Evolutionary conservation across 92 coral and sea anemone genomes (phyloP).

Genomic region (Epizoanthus fatuus): DNA sequence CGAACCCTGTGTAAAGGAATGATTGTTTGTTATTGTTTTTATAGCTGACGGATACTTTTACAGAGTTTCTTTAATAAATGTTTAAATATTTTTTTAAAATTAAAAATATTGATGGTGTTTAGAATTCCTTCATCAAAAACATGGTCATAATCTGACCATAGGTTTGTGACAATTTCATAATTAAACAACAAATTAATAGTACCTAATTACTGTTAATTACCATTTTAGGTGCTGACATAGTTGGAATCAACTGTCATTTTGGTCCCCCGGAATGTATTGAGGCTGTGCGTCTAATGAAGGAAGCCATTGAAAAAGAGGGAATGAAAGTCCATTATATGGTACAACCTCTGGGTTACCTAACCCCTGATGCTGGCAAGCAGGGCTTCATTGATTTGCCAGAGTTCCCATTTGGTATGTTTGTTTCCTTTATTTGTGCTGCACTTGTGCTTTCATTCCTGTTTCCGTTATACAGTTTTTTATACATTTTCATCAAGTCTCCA

Average conservation of each 20-base stretch:
- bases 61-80: too few species aligned
- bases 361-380: conserved; percentile 96
- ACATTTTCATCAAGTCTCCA: too few species aligned
- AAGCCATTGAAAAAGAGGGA: conserved; percentile 94
- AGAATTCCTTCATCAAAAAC: too few species aligned
- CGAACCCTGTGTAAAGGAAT: too few species aligned
- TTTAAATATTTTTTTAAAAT: too few species aligned
- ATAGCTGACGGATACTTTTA: too few species aligned
- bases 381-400: conserved; percentile 99
- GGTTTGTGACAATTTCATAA: too few species aligned
- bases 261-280: conserved; percentile 86
- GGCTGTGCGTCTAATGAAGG: conserved; percentile 89
- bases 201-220: neutral
- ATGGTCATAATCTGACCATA: neutral
- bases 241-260: conserved; percentile 97
- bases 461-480: too few species aligned
- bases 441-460: neutral
- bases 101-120: too few species aligned
- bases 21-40: too few species aligned
- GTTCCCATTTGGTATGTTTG: conserved; percentile 93
- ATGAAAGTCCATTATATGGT: conserved; percentile 89
- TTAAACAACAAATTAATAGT: too few species aligned
- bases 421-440: neutral
- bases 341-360: conserved; percentile 90
- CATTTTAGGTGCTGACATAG: conserved; percentile 89